Evolutionary conservation across 2,888 invertebrate genomes (phyloP), one percentile per base, ranked within the genome.

Genomic region (Cheilosia variabilis): DNA sequence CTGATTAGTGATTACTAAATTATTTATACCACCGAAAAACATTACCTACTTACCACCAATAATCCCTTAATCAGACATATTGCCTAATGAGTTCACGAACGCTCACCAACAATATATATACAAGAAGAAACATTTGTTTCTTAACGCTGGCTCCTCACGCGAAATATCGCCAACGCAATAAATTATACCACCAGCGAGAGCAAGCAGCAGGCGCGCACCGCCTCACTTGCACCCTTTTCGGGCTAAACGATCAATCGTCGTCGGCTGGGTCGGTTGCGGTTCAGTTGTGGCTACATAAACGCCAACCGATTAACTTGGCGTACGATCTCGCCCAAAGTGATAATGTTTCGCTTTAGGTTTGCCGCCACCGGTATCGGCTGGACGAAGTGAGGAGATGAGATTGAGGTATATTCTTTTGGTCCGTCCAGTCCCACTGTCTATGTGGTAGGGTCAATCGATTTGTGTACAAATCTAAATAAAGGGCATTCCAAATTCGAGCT

Each of bases 61-160:
- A 55, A 60, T 55, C 68, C 34, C 34, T 60, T 75, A 76, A 80
- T 79, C 65, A 31, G 57, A 55, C 65, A 84, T 86, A 80, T 86
- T 86, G 81, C 81, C 81, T 86, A 86, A 86, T 86, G 81, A 81
- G 86, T 81, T 81, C 86, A 86, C 81, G 86, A 86, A 50, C 71
- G 83, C 55, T 9, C 55, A 55, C 68, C 31, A 34, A 31, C n/a
- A 27, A 31, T 22, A 47, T 24, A 58, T 53, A 45, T 24, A 52
- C 15, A 15, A 24, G 52, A 60, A 37, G 52, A 58, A 68, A 62
- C 68, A 63, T 62, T 83, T 75, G 75, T 79, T 72, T 58, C 58
- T 69, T 19, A 34, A 15, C 50, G 37, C 50, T 55, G 66, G 50
- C 68, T 84, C 62, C 75, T 84, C 75, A 65, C 50, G 77, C 86